phyloP scores from a whole-genome alignment of 2,113 vertebrate species.

The Megaptera novaeangliae region DNA sequence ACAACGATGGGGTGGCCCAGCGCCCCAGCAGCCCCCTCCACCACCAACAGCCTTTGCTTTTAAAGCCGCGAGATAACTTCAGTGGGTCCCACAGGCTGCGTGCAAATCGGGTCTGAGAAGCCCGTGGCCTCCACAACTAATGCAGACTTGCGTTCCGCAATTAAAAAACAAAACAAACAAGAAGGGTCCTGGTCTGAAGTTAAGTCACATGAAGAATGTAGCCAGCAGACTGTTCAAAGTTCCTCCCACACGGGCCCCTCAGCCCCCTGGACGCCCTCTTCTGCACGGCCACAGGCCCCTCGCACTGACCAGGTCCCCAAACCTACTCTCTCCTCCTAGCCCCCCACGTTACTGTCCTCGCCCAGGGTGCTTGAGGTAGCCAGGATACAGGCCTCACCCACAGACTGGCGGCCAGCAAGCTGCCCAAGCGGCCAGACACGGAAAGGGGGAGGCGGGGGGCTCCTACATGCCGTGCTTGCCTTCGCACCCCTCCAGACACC shows the following conservation, averaged over 20 bases:
- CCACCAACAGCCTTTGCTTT: background rate
- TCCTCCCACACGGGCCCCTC: slow-evolving; percentile 88
- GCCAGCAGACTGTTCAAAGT: slow-evolving; percentile 58
- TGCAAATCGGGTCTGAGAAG: background rate
- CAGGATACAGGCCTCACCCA: background rate
- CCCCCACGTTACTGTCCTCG: background rate
- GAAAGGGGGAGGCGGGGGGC: fast-evolving
- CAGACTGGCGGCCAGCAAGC: background rate
- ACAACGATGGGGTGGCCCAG: fast-evolving
- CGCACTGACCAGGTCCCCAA: background rate
- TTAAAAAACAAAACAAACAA: background rate
- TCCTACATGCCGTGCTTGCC: background rate
- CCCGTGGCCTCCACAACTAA: background rate
- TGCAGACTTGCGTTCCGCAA: background rate
- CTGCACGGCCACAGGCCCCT: background rate
- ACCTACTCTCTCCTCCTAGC: background rate
- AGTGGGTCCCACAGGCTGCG: background rate
- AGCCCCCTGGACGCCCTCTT: slow-evolving; percentile 74
- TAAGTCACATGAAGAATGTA: background rate
- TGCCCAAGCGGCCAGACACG: background rate
- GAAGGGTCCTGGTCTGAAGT: background rate
- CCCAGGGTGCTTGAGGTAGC: background rate
- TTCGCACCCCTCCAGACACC: background rate
- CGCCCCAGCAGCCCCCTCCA: background rate
- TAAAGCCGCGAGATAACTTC: background rate